Base-by-base conservation (phyloP, 2,888 invertebrate genomes). In the Leucoptera coffeella region DNA sequence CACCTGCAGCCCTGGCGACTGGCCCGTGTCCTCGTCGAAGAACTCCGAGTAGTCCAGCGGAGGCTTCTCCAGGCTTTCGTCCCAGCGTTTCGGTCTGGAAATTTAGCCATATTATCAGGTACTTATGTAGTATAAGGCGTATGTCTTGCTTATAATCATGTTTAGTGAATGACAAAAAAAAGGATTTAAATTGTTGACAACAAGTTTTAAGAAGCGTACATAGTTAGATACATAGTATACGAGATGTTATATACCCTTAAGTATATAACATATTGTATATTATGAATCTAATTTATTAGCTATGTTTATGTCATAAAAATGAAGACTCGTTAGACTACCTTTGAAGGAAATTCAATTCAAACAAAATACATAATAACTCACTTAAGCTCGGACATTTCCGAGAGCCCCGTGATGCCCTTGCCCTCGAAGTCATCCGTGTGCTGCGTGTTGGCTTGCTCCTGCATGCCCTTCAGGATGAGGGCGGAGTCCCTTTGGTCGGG, bases 1-100 rank as follows among this genome's bases (percentile, higher is more conserved):
- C 32, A 96, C 85, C 14, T 88, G 86, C 15, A 99, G 46, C 2
- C 96, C 95, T 1, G 93, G 86, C 28, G 86, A 74, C 49, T 93
- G 92, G 0, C 97, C 97, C 0, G 94, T 91, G 40, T 90, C 93
- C 38, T 90, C 89, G 42, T 90, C 96, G 52, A 96, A 99, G 58
- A 96, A 90, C 56, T 96, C 94, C 0, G 94, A 94, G 62, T 97
- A 97, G 61, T 97, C 93, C 29, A 97, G 56, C 22, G 93, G 88
- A 0, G 96, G 96, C 50, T 95, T 93, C 53, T 93, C 94, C 32
- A 96, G 53, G 8, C 86, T 82, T 58, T 97, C 96, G 53, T 96
- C 94, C 96, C 96, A 96, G 30, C 91, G 79, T 57, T 94, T 94
- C 0, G 92, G 93, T 43, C 93, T 56, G 34, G n/a, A n/a, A n/a